Evolutionary conservation across 1,140 invertebrate species (phyloP), one percentile per base, ranked within the genome.

Genomic region (Microplitis mediator): DNA sequence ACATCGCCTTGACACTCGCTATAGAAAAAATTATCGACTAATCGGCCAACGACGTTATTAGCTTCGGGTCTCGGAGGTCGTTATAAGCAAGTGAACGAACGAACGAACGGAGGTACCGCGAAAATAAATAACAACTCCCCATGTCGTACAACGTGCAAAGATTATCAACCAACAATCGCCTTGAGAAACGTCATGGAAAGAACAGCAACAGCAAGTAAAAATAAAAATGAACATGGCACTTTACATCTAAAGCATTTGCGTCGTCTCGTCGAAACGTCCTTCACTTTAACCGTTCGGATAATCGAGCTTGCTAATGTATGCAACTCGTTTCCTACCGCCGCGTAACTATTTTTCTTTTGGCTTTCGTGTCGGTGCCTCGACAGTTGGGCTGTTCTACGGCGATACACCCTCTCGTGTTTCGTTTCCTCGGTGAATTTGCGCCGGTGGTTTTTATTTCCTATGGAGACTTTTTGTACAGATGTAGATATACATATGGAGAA

Each of bases 341-440:
- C 61, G 31, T 50, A 67, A 71, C 73, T 45, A 74, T 74, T 74
- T 71, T 74, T 74, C 73, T 74, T 74, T 61, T 16, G 61, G 71
- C 68, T 70, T 74, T 69, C 67, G 68, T 74, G 67, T 61, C n/a
- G 32, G n/a, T 36, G 3, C 54, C 51, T 23, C 13, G n/a, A 54
- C 51, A 50, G 23, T 23, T 2, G 23, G 23, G 23, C 23, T 23
- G 2, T 23, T 31, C 45, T 23, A 51, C 16, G 4, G 32, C 23
- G 61, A 54, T 54, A 54, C 51, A 54, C 16, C 4, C 13, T 31
- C 16, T 5, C 16, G 56, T 60, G 14, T 60, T 34, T 34, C 9
- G 61, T 35, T 63, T 35, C 34, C 34, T 31, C 61, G 13, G 35
- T 16, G 14, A 34, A 35, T 61, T 61, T 13, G 61, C 31, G 68